Base-by-base conservation (phyloP, 2,113 vertebrate genomes). In the Archilochus colubris region DNA sequence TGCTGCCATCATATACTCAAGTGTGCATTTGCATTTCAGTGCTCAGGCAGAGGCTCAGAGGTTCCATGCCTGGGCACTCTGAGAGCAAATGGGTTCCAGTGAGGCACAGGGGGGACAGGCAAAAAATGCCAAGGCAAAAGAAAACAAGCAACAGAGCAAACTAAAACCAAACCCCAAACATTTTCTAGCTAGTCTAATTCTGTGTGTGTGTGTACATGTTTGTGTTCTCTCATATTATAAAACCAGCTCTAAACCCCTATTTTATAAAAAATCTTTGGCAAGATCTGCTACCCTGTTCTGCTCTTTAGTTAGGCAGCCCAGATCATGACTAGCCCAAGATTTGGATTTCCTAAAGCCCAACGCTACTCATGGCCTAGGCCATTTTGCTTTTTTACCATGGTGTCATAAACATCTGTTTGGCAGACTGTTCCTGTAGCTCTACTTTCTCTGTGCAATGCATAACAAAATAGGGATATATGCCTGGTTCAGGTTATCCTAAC, bases 401-500 rank as follows among this genome's bases (percentile, higher is more conserved):
- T 50, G 30, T 54, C 15, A 33, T 50, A 69, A 82, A 27, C 8
- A 70, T 38, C 10, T 51, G 38, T 36, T 73, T 83, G 68, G 12
- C 44, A 69, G 48, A 64, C 38, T 38, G 53, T 44, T 54, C 25
- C 38, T 77, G 14, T 33, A 67, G 28, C 21, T 46, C 24, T 44
- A 6, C 24, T 83, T 77, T 18, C 13, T 46, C 8, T 80, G 25
- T 53, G 11, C 28, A 48, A 1, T 72, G 22, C 5, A 10, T 57
- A 46, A n/a, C 15, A 31, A 20, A 36, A 25, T 12, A 67, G 33
- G 27, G 63, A 28, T 30, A 12, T 30, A 24, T 50, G 21, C 30
- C 23, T 64, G 25, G 5, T 59, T 62, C 0, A 0, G 6, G 3
- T 83, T 73, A 44, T 48, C 14, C 55, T 74, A 14, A 33, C 46